Base-by-base conservation (phyloP, 2,797 vertebrate species). In the Catharus ustulatus region DNA sequence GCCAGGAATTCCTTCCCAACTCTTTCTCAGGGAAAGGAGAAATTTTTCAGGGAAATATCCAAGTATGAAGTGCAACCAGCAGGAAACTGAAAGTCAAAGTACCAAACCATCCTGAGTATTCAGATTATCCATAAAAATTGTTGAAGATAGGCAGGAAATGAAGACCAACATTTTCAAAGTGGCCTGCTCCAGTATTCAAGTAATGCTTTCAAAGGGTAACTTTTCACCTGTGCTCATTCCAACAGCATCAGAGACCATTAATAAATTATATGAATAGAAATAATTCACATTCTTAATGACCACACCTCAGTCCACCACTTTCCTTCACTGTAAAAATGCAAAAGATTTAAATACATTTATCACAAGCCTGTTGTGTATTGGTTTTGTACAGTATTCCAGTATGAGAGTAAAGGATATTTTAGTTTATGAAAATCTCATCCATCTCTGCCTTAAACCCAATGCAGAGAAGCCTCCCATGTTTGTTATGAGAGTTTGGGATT, bases 271-370 rank as follows among this genome's bases (percentile, higher is more conserved):
- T 72, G 57, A 63, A 75, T 48, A 88, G 30, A 68, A 85, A 82
- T 69, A 90, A 91, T 92, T 94, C 49, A 95, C 93, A 96, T 87
- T 95, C 85, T 87, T 61, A 71, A 64, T 36, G 49, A 88, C 45
- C 58, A 83, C 73, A 49, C n/a, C 64, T 76, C 54, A 54, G 23
- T 49, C 63, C 88, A 40, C 30, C 46, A 76, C 74, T 45, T 62
- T 30, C 58, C 75, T 87, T 77, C 67, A 58, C 24, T 66, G 30
- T 72, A 86, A 84, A 87, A 89, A 55, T 23, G 29, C 64, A 72
- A 52, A 48, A 20, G 61, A 87, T 32, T 57, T 38, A 34, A 52
- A 43, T 14, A 54, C 75, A 20, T 73, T 89, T 49, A 81, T 59
- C 67, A 83, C 24, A 88, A 86, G 20, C 61, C 61, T 48, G 3